Conservation (phyloP, 2,888 invertebrate genomes). For the Drosophila conformis region DNA sequence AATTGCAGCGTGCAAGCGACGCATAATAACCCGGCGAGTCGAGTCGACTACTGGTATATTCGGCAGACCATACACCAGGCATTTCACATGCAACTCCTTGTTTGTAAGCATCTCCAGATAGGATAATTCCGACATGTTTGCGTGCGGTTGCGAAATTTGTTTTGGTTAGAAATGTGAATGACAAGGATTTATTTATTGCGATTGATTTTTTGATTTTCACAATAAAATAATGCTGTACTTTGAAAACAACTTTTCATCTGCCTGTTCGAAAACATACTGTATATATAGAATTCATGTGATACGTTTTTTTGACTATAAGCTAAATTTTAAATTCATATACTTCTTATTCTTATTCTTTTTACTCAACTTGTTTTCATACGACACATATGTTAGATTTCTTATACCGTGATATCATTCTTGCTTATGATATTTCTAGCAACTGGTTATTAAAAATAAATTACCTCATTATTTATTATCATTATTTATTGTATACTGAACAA, state of each 20-base stretch:
- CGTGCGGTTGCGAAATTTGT: slow-evolving; percentile 46
- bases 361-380: background rate
- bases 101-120: slow-evolving; percentile 79
- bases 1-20: slow-evolving; percentile 73
- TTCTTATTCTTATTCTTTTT: background rate
- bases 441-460: background rate
- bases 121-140: slow-evolving; percentile 62
- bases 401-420: background rate
- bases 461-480: background rate
- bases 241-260: background rate
- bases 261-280: slow-evolving; percentile 15
- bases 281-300: background rate
- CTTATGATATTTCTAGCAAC: background rate
- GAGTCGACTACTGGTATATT: slow-evolving; percentile 83
- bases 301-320: background rate
- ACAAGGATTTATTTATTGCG: background rate
- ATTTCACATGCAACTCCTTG: slow-evolving; percentile 77
- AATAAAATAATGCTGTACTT: background rate
- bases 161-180: slow-evolving; percentile 14
- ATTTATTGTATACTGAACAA: background rate
- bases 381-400: background rate
- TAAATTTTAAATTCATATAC: background rate
- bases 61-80: slow-evolving; percentile 79
- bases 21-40: slow-evolving; percentile 79
- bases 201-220: background rate